Base-by-base conservation (phyloP, 2,888 invertebrate species). In the Alcis repandata region DNA sequence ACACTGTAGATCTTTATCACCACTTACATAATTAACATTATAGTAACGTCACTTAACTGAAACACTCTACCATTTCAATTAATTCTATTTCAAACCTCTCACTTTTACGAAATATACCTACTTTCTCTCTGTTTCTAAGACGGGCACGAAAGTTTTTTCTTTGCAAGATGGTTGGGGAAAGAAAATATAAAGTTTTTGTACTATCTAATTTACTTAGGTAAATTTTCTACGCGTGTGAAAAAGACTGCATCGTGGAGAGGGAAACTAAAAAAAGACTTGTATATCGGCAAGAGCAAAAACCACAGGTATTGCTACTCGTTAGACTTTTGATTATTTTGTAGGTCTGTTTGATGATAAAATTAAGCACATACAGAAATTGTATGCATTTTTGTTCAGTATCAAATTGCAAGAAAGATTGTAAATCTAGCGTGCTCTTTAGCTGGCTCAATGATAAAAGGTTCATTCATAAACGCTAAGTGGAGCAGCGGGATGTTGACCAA, bases 181-280 rank as follows among this genome's bases (percentile, higher is more conserved):
- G 52, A 32, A 49, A 33, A 36, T 33, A 27, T 19, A 19, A 41
- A 38, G 20, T 41, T 54, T 45, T 38, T 51, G 32, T 10, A 48
- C 9, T 8, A 22, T 15, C 36, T 43, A 36, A 51, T 15, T 41
- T 54, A 56, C 27, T 45, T 57, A 51, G 36, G 56, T 62, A 62
- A 52, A 32, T 63, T 58, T 58, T 46, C 52, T 53, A 46, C 51
- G 63, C 63, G 63, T 57, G 63, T 56, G 57, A 33, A 15, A 56
- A 57, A 58, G 63, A 63, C 63, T 63, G 58, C 46, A 53, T 46
- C 20, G n/a, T 53, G 63, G 63, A 58, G 63, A 63, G 63, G 46
- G 63, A 63, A 53, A 40, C 10, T 52, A 57, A 51, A 57, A 54
- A 57, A 56, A 61, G 52, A 52, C 49, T 61, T 60, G 45, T 43